A percentile compares a stretch with the other conserved stretches of the same genome.
These are phyloP conservation scores for Synaphobranchus kaupii DNA, from an alignment of 2,797 vertebrate genomes.

Conservation along the genomic window DNA sequence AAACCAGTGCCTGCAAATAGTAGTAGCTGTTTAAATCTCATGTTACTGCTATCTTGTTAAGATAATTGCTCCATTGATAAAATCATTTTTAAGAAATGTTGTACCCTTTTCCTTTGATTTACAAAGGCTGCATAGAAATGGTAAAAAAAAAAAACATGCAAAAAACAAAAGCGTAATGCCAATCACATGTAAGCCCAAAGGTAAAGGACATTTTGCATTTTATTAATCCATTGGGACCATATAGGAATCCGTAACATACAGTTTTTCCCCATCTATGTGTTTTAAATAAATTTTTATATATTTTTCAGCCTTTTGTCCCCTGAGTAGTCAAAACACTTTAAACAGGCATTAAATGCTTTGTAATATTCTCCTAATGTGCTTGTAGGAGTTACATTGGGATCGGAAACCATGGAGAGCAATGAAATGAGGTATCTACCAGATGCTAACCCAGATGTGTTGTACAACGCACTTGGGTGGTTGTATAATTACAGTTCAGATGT, in stretches of 20 bases:
- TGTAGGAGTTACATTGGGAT: constrained; percentile 78
- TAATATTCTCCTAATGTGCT: constrained; percentile 80
- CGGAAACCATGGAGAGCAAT: constrained; percentile 61
- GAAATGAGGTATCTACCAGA: constrained; percentile 66
- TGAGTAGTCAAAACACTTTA: constrained; percentile 67
- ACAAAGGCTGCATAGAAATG: background rate
- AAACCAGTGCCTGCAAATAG: background rate
- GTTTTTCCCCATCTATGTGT: background rate
- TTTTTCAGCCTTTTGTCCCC: constrained; percentile 51
- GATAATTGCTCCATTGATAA: background rate
- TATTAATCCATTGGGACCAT: background rate
- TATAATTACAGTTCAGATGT: constrained; percentile 81
- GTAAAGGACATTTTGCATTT: background rate
- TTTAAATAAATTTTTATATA: background rate
- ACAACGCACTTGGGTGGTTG: constrained; percentile 55
- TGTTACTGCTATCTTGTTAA: no score
- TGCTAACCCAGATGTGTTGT: constrained; percentile 80
- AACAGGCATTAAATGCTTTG: constrained; percentile 76
- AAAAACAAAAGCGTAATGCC: background rate
- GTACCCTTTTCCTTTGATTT: no score
- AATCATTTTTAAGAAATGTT: background rate
- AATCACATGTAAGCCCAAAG: background rate
- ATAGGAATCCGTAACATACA: background rate
- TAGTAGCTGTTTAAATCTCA: no score
- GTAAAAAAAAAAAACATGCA: background rate